Conservation (phyloP, 1,140 invertebrate species). For the Heliconius himera region DNA sequence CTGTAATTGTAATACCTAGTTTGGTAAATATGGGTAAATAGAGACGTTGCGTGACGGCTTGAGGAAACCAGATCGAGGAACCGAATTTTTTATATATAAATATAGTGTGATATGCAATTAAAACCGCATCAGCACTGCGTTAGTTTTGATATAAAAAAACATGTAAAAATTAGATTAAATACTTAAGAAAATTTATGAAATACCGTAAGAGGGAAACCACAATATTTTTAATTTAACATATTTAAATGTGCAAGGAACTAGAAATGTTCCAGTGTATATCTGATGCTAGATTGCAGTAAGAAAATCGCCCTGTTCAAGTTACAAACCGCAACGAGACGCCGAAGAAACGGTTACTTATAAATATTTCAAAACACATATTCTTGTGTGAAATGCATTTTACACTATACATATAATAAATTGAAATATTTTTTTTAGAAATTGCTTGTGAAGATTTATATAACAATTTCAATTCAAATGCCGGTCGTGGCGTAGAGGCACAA, state of each 20-base stretch:
- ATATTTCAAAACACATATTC: slow-evolving; percentile 30
- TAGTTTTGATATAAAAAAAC: background rate
- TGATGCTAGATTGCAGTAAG: slow-evolving; percentile 46
- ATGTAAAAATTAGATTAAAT: background rate
- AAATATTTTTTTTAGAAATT: background rate
- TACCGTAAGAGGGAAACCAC: slow-evolving; percentile 14
- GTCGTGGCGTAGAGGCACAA: no score
- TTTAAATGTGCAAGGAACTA: slow-evolving; percentile 34
- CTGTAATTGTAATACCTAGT: background rate
- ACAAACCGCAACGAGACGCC: slow-evolving; percentile 51
- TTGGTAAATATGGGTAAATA: background rate
- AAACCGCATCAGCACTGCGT: background rate
- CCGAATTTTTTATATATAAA: slow-evolving; percentile 2
- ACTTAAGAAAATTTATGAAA: background rate
- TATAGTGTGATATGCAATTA: background rate
- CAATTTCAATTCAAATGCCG: no score
- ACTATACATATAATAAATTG: background rate
- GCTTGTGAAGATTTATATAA: no score
- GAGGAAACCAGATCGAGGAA: background rate
- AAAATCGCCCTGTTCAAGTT: slow-evolving; percentile 50
- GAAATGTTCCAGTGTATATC: slow-evolving; percentile 36
- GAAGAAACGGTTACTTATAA: slow-evolving; percentile 38
- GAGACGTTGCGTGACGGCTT: background rate
- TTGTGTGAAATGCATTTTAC: slow-evolving; percentile 16
- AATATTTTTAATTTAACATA: slow-evolving; percentile 21